Conservation (phyloP, 2,888 invertebrate species). For the Parascotia fuliginaria region DNA sequence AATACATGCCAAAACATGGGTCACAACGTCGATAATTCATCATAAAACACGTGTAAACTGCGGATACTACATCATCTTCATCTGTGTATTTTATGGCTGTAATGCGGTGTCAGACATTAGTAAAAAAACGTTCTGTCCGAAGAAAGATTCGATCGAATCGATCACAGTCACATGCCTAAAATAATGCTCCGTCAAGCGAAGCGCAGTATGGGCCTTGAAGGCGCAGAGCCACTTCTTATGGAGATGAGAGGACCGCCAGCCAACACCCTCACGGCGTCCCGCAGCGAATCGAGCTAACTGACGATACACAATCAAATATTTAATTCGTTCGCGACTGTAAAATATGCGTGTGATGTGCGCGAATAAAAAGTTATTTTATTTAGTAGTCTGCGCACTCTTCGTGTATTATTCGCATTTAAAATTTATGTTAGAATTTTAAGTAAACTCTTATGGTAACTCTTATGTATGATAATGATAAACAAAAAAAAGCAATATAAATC, state of each 20-base stretch:
- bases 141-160: slow-evolving; percentile 78
- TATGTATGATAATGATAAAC: no score
- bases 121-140: slow-evolving; percentile 73
- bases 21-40: slow-evolving; percentile 67
- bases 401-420: not conserved
- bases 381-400: not conserved
- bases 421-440: not conserved
- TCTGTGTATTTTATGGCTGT: slow-evolving; percentile 37
- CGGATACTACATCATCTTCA: slow-evolving; percentile 73
- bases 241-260: slow-evolving; percentile 63
- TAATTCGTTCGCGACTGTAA: slow-evolving; percentile 54
- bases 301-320: slow-evolving; percentile 64
- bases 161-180: slow-evolving; percentile 82
- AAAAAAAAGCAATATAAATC: no score
- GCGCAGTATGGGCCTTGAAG: slow-evolving; percentile 52
- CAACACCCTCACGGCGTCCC: slow-evolving; percentile 63
- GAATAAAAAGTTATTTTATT: slow-evolving; percentile 22
- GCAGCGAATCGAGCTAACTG: slow-evolving; percentile 60
- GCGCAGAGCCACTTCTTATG: slow-evolving; percentile 58
- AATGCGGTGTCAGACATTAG: slow-evolving; percentile 46
- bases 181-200: slow-evolving; percentile 72
- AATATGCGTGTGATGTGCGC: slow-evolving; percentile 26
- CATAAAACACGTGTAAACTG: slow-evolving; percentile 67
- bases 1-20: slow-evolving; percentile 60
- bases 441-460: no score